phyloP scores from a whole-genome alignment of 37 sponge, comb jelly and placozoan species.

The Eunapius fragilis region DNA sequence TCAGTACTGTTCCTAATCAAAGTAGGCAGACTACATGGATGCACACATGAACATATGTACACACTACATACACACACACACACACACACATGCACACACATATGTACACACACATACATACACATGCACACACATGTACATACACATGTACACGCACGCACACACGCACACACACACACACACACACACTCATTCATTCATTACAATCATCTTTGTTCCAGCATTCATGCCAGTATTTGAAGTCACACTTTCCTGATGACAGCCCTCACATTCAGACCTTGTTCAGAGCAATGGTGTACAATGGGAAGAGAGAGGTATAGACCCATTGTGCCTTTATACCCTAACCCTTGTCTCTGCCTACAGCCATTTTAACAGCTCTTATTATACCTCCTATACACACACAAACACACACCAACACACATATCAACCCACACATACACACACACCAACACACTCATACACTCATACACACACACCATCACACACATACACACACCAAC shows the following conservation, averaged over 20 bases:
- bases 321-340: too few relatives aligned
- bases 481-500: not conserved
- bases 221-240: slow-evolving; percentile 61
- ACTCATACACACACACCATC: not conserved
- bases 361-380: too few relatives aligned
- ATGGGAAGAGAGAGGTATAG: slow-evolving; percentile 65
- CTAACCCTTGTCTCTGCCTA: too few relatives aligned
- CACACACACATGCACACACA: not conserved
- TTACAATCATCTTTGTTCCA: not conserved
- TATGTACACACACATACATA: not conserved
- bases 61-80: too few relatives aligned
- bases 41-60: too few relatives aligned
- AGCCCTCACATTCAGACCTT: slow-evolving; percentile 19
- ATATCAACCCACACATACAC: too few relatives aligned
- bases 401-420: not conserved
- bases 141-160: not conserved
- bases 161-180: not conserved
- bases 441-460: not conserved
- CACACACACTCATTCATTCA: not conserved
- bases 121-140: not conserved
- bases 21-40: slow-evolving; percentile 3
- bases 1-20: slow-evolving; percentile 61
- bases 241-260: slow-evolving; percentile 33
- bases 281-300: slow-evolving; percentile 36
- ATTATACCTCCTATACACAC: too few relatives aligned